Percentiles rank a stretch among this genome's conserved stretches.
Evolutionary conservation across 2,888 invertebrate species (phyloP).

Genomic region (Holacanthella duospinosa): DNA sequence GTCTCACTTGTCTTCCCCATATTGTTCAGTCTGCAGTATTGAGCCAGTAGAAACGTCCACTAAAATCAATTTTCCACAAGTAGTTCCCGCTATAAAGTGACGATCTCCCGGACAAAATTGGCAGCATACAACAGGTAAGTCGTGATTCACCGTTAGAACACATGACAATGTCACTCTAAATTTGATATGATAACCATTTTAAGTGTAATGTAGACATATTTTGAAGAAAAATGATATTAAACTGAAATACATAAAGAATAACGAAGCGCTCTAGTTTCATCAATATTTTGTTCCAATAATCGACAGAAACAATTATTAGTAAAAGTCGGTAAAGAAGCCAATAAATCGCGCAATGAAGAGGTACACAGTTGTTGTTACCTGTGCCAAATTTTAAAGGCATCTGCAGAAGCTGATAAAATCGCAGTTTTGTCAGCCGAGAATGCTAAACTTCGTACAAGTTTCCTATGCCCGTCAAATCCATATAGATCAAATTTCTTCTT

Average conservation of each 20-base stretch:
- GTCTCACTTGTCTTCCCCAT: slow-evolving; percentile 33
- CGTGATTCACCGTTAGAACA: slow-evolving; percentile 53
- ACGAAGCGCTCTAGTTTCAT: slow-evolving; percentile 3
- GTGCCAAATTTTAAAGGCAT: slow-evolving; percentile 89
- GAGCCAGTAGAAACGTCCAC: slow-evolving; percentile 73
- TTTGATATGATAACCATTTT: background rate
- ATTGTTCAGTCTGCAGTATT: slow-evolving; percentile 46
- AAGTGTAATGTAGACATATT: background rate
- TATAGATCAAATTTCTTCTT: slow-evolving; percentile 11
- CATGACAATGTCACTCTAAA: slow-evolving; percentile 48
- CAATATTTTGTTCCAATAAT: too few species aligned
- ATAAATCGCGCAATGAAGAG: background rate
- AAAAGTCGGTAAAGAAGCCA: too few species aligned
- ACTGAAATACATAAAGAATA: slow-evolving; percentile 7
- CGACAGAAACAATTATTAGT: too few species aligned
- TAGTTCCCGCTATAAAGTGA: slow-evolving; percentile 76
- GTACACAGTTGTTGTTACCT: too few species aligned
- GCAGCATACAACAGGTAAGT: slow-evolving; percentile 57
- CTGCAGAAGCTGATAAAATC: slow-evolving; percentile 73
- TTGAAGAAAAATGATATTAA: slow-evolving; percentile 3
- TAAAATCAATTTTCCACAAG: slow-evolving; percentile 69
- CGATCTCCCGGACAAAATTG: slow-evolving; percentile 75
- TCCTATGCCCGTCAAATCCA: slow-evolving; percentile 64
- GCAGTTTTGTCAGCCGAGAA: slow-evolving; percentile 87
- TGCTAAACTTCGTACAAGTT: slow-evolving; percentile 72